These are phyloP conservation scores for Babylonia areolata DNA, from an alignment of 1,140 invertebrate species.

Conservation along the genomic window DNA sequence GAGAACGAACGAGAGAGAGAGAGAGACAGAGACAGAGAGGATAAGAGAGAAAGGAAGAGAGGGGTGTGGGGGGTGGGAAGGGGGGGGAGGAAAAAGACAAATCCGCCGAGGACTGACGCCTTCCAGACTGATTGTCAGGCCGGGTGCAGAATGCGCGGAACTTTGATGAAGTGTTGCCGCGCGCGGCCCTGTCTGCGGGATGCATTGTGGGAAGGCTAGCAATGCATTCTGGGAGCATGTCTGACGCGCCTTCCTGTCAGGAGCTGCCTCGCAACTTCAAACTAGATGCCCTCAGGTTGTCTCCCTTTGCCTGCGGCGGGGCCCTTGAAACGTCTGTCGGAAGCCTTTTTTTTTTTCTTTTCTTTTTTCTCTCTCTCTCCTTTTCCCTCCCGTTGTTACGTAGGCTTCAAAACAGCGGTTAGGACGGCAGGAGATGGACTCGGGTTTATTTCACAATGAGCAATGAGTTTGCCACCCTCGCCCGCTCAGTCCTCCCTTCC, in stretches of 20 bases:
- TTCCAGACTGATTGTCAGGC: no score
- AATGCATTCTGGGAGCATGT: constrained; percentile 30
- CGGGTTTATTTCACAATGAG: no score
- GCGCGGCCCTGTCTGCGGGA: constrained; percentile 11
- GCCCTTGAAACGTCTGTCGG: neutral
- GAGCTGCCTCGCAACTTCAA: constrained; percentile 12
- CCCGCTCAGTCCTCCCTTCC: no score
- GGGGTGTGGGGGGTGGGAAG: no score
- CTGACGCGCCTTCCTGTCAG: constrained; percentile 27
- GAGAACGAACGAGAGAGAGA: no score
- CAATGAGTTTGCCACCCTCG: no score
- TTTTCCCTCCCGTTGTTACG: neutral
- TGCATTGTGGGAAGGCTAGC: constrained; percentile 37
- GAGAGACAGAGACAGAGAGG: no score
- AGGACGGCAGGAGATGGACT: no score
- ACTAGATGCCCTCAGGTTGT: constrained; percentile 22
- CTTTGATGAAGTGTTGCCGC: constrained; percentile 36
- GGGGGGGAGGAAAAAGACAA: no score
- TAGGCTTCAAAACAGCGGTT: no score
- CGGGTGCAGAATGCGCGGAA: constrained; percentile 33
- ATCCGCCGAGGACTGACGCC: no score
- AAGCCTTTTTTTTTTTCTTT: neutral
- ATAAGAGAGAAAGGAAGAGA: no score
- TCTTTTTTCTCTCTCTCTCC: neutral
- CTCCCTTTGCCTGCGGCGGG: neutral